phyloP scores from a whole-genome alignment of 2,113 vertebrate species.

The Pavo muticus region DNA sequence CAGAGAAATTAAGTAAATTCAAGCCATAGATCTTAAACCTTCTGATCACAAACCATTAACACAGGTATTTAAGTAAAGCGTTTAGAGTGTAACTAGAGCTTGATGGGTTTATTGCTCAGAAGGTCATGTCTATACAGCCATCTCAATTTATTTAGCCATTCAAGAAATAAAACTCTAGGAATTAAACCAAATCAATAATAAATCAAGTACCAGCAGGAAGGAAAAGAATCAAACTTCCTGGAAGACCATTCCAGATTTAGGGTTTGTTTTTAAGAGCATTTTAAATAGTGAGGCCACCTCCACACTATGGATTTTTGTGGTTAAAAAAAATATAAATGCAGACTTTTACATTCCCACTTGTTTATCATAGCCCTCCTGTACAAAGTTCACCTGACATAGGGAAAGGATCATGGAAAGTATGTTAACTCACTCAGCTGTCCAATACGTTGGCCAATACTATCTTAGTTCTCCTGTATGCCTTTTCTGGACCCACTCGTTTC shows the following conservation, averaged over 20 bases:
- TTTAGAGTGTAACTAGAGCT: not conserved
- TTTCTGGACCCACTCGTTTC: not conserved
- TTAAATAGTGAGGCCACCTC: not conserved
- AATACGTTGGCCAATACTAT: accelerated
- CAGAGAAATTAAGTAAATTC: accelerated
- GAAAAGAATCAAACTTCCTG: not conserved
- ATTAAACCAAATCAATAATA: not conserved
- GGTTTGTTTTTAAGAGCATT: not conserved
- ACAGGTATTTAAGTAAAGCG: not conserved
- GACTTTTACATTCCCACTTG: not conserved
- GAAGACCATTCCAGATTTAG: not conserved
- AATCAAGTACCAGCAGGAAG: not conserved
- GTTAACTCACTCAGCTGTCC: not conserved
- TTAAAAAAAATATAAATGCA: not conserved
- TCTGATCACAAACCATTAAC: not conserved
- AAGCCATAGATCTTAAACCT: not conserved
- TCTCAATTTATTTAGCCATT: not conserved
- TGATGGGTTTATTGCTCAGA: not conserved
- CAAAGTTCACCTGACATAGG: not conserved
- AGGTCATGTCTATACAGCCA: not conserved
- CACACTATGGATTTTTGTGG: not conserved
- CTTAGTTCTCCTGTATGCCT: not conserved
- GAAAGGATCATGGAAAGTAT: slow-evolving; percentile 32
- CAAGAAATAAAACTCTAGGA: not conserved
- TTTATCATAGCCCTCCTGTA: not conserved